Conservation (phyloP, 2,888 invertebrate species). For the Nipponacmea schrenckii region DNA sequence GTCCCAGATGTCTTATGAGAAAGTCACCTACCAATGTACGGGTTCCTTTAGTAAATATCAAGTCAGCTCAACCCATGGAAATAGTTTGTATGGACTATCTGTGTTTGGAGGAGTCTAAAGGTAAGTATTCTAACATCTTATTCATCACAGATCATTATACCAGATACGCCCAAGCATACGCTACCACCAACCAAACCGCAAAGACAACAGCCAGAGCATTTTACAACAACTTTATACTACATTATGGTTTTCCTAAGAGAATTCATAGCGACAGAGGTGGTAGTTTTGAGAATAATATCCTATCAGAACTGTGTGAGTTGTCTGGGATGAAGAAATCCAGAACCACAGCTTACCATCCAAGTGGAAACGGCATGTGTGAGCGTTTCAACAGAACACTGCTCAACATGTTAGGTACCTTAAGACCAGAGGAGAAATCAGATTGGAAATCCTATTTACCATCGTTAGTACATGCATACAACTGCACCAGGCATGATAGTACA, state of each 20-base stretch:
- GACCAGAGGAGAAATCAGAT: slow-evolving; percentile 23
- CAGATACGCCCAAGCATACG: slow-evolving; percentile 21
- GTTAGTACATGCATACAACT: slow-evolving; percentile 27
- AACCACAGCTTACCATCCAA: slow-evolving; percentile 33
- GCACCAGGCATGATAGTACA: no score
- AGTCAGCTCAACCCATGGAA: no score
- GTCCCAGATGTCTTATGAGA: no score
- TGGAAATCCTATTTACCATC: no score
- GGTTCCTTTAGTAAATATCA: no score
- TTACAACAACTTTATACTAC: slow-evolving; percentile 23
- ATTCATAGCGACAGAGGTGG: slow-evolving; percentile 31
- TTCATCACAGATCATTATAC: slow-evolving; percentile 26
- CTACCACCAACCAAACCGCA: slow-evolving; percentile 28
- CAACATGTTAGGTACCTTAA: slow-evolving; percentile 26
- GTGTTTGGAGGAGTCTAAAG: slow-evolving; percentile 21
- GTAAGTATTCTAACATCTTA: slow-evolving; percentile 13
- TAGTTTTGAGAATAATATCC: slow-evolving; percentile 26
- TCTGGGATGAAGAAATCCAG: slow-evolving; percentile 25
- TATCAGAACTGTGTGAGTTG: slow-evolving; percentile 24
- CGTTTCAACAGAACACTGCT: slow-evolving; percentile 28
- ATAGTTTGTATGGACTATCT: no score
- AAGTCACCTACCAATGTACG: no score
- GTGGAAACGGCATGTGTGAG: no score
- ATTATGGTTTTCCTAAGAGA: slow-evolving; percentile 28
- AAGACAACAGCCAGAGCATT: slow-evolving; percentile 27